A percentile compares a stretch with the other conserved stretches of the same genome.
phyloP scores from a whole-genome alignment of 2,797 vertebrate species.

The Pachyuromys duprasi region DNA sequence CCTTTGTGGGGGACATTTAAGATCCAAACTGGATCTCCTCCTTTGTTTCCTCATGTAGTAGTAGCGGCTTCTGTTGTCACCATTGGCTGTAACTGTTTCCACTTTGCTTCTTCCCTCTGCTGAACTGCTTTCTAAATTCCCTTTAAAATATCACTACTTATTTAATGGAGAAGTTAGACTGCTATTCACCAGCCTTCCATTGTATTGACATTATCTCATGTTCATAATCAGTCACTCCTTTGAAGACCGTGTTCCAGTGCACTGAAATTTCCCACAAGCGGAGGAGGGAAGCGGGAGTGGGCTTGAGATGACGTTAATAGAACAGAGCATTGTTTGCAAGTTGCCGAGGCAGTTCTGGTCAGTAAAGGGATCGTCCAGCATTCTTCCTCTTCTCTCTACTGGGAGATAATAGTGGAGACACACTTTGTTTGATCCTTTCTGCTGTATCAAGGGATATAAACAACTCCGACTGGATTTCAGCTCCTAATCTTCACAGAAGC shows the following conservation, averaged over 20 bases:
- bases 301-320: constrained; percentile 56
- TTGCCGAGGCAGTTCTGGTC: constrained; percentile 66
- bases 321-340: constrained; percentile 61
- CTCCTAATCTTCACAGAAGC: constrained; percentile 34
- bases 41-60: background rate
- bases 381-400: constrained; percentile 31
- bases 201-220: constrained; percentile 45
- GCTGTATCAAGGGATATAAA: constrained; percentile 55
- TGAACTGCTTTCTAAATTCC: constrained; percentile 38
- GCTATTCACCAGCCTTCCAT: background rate
- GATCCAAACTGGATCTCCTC: background rate
- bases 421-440: constrained; percentile 56
- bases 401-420: constrained; percentile 52
- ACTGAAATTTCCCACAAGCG: constrained; percentile 60
- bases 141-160: background rate
- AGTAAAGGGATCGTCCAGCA: constrained; percentile 64
- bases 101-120: background rate
- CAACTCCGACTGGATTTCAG: constrained; percentile 22
- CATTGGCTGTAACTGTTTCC: background rate
- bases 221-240: constrained; percentile 55
- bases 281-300: constrained; percentile 75
- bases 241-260: constrained; percentile 56
- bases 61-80: background rate
- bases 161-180: constrained; percentile 4
- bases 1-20: background rate